These are phyloP conservation scores for Actinostola sp. DNA, from an alignment of 92 coral and sea anemone species.

Conservation along the genomic window DNA sequence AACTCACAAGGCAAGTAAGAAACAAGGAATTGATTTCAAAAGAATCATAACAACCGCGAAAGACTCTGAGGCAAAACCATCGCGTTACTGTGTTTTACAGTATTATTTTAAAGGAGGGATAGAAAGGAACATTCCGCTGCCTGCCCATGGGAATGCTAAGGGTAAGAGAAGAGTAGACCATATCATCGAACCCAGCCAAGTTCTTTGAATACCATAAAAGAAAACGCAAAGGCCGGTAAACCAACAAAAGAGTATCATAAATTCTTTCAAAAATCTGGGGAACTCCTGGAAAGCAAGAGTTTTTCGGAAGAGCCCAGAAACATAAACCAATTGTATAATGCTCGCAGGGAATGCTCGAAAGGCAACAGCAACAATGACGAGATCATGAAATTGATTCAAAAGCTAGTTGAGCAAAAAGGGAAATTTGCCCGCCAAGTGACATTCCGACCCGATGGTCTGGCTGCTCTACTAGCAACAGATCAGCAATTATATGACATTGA, in stretches of 20 bases:
- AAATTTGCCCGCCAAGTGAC: slow-evolving; percentile 42
- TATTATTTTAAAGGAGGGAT: slow-evolving; percentile 54
- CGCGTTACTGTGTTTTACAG: slow-evolving; percentile 47
- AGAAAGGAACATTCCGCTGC: slow-evolving; percentile 49
- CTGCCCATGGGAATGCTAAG: slow-evolving; percentile 53
- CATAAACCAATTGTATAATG: slow-evolving; percentile 49
- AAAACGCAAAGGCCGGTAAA: slow-evolving; percentile 20
- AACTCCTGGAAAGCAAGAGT: slow-evolving; percentile 28
- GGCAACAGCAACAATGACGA: slow-evolving; percentile 39
- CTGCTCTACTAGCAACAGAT: slow-evolving; percentile 56
- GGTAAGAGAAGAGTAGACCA: slow-evolving; percentile 35
- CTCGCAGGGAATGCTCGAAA: too few species aligned
- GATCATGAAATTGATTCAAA: slow-evolving; percentile 38
- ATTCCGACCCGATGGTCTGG: slow-evolving; percentile 53
- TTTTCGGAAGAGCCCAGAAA: slow-evolving; percentile 48
- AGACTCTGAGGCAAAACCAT: slow-evolving; percentile 18
- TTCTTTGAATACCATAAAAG: slow-evolving; percentile 23
- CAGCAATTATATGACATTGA: slow-evolving; percentile 55
- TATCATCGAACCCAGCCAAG: slow-evolving; percentile 32
- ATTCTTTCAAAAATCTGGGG: slow-evolving; percentile 39
- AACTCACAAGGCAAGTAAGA: slow-evolving; percentile 54
- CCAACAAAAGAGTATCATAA: slow-evolving; percentile 40
- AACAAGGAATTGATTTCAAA: slow-evolving; percentile 46
- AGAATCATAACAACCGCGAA: slow-evolving; percentile 45
- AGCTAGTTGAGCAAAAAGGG: slow-evolving; percentile 41